Base-by-base conservation (phyloP, 2,113 vertebrate species). In the Pluvianellus socialis region DNA sequence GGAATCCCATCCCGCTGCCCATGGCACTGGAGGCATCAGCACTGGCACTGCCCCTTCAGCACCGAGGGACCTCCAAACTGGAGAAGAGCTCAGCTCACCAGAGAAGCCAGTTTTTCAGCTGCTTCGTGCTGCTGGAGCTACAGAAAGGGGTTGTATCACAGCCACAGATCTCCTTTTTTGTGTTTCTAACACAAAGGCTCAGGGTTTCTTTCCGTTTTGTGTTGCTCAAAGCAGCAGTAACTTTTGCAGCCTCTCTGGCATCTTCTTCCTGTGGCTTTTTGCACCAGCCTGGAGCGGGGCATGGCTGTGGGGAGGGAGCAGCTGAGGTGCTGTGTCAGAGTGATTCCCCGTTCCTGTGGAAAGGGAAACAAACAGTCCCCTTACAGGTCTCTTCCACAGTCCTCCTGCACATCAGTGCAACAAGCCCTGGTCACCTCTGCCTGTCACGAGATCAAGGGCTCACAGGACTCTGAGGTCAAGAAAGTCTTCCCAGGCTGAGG, bases 21-120 rank as follows among this genome's bases (percentile, higher is more conserved):
- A 8, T 10, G 27, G 70, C 3, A 6, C 30, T 73, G 58, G 62
- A 72, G 18, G 17, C 49, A 86, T 33, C 1, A 9, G 26, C 70
- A 65, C 38, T 2, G 3, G 45, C 6, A 5, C 35, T 65, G 35
- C 10, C 16, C 24, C n/a, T 67, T 56, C 40, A 50, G 22, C 49
- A 66, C 5, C 0, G 2, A 82, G 38, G 27, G n/a, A 52, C 8
- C 1, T 2, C 5, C 9, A 44, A 50, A 47, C 33, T 6, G 30
- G 16, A 74, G 14, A 26, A 62, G 67, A 74, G 50, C 55, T 86
- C 55, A 26, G 30, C 30, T 62, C 4, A 2, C 55, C 32, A 59
- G 67, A 93, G 33, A 67, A 68, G 52, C 3, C 45, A 52, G 20
- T 66, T 84, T 88, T 49, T 68, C 71, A 75, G 23, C 33, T 28